Evolutionary conservation across 2,113 vertebrate species (phyloP).

Genomic region (Muntiacus muntjak): DNA sequence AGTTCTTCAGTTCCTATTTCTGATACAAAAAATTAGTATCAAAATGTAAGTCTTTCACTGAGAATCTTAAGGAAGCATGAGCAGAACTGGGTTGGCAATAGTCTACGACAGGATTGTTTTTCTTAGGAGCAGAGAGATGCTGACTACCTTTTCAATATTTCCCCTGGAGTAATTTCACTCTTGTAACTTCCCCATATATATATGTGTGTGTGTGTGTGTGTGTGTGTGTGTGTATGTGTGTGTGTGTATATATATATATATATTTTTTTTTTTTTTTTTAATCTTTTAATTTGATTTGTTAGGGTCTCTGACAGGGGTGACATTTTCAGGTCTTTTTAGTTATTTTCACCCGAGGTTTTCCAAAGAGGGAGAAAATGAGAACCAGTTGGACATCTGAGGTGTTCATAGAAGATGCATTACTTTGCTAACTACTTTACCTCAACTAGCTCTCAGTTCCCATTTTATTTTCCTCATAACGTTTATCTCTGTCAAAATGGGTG

Average conservation of each 20-base stretch:
- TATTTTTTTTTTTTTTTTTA: neutral
- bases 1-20: neutral
- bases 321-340: neutral
- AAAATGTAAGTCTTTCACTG: neutral
- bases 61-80: neutral
- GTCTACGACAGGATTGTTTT: neutral
- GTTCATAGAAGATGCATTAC: neutral
- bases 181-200: neutral
- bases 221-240: no score
- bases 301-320: neutral
- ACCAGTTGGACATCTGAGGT: neutral
- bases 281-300: neutral
- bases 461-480: neutral
- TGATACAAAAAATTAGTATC: neutral
- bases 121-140: neutral
- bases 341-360: neutral
- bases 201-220: fast-evolving
- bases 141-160: neutral
- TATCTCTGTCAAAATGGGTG: neutral
- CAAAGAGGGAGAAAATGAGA: neutral
- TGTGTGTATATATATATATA: no score
- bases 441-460: neutral
- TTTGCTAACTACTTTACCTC: neutral
- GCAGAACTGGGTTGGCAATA: neutral
- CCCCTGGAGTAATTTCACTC: neutral